phyloP scores from a whole-genome alignment of 2,888 invertebrate genomes.

The Trichogramma evanescens region DNA sequence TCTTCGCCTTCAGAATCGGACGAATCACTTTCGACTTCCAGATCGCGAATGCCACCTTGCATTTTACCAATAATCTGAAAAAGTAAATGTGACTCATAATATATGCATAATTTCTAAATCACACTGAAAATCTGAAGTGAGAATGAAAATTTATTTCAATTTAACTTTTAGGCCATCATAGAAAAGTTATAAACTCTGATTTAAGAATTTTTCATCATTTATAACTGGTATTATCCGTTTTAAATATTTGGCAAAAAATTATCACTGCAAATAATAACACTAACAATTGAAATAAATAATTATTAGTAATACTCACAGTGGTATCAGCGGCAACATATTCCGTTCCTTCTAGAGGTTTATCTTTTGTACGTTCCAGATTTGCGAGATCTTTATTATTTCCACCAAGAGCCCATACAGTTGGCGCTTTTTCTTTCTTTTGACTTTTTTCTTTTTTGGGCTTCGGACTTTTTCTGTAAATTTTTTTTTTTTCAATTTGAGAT shows the following conservation, averaged over 20 bases:
- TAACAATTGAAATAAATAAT: conserved; percentile 1
- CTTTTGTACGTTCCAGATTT: conserved; percentile 73
- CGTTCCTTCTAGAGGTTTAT: conserved; percentile 61
- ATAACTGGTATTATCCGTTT: not conserved
- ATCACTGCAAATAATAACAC: not conserved
- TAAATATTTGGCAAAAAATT: not conserved
- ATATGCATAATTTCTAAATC: conserved; percentile 1
- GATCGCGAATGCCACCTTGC: conserved; percentile 73
- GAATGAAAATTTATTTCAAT: not conserved
- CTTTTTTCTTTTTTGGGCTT: conserved; percentile 63
- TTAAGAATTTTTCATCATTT: not conserved
- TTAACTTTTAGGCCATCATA: not conserved
- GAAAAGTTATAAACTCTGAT: not conserved
- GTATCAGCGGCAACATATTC: conserved; percentile 59
- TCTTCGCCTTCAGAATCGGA: conserved; percentile 52
- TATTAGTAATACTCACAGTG: conserved; percentile 49
- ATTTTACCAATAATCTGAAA: conserved; percentile 72
- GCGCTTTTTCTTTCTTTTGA: conserved; percentile 63
- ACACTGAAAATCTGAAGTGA: not conserved
- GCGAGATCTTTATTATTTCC: conserved; percentile 72
- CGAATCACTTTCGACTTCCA: conserved; percentile 71
- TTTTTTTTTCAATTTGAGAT: not conserved
- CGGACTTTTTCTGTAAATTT: conserved; percentile 50
- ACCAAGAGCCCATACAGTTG: conserved; percentile 82
- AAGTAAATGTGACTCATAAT: not conserved